Percentiles rank a stretch among this genome's conserved stretches.
These are phyloP conservation scores for Tetragnatha montana DNA, from an alignment of 2,888 invertebrate species.

Conservation along the genomic window DNA sequence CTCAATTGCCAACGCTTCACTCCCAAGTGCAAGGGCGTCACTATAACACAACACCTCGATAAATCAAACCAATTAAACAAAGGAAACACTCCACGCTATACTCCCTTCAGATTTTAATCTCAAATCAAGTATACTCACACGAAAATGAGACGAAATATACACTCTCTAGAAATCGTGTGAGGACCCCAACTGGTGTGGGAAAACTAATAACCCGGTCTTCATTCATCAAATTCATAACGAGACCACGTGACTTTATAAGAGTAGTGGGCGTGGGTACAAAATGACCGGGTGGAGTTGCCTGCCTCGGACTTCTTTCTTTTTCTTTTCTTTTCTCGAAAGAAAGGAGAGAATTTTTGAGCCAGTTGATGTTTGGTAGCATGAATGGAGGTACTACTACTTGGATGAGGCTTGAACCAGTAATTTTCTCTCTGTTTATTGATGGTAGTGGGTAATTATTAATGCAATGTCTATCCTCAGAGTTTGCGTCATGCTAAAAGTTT, in stretches of 20 bases:
- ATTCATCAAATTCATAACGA: slow-evolving; percentile 66
- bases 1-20: neutral
- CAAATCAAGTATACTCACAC: neutral
- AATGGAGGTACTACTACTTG: neutral
- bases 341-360: neutral
- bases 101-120: slow-evolving; percentile 32
- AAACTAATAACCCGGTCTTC: slow-evolving; percentile 54
- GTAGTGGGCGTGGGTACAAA: slow-evolving; percentile 60
- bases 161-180: neutral
- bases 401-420: neutral
- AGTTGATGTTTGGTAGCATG: neutral
- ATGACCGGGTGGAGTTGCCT: slow-evolving; percentile 54
- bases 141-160: neutral
- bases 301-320: neutral
- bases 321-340: neutral
- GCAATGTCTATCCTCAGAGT: neutral
- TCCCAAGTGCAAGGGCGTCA: slow-evolving; percentile 45
- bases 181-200: slow-evolving; percentile 58
- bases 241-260: slow-evolving; percentile 50
- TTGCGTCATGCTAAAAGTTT: neutral
- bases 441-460: neutral
- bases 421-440: slow-evolving; percentile 7
- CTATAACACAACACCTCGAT: slow-evolving; percentile 42
- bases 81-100: neutral
- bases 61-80: slow-evolving; percentile 26